A percentile compares a stretch with the other conserved stretches of the same genome.
phyloP scores from a whole-genome alignment of 2,888 invertebrate species.

The Norana najaformis region DNA sequence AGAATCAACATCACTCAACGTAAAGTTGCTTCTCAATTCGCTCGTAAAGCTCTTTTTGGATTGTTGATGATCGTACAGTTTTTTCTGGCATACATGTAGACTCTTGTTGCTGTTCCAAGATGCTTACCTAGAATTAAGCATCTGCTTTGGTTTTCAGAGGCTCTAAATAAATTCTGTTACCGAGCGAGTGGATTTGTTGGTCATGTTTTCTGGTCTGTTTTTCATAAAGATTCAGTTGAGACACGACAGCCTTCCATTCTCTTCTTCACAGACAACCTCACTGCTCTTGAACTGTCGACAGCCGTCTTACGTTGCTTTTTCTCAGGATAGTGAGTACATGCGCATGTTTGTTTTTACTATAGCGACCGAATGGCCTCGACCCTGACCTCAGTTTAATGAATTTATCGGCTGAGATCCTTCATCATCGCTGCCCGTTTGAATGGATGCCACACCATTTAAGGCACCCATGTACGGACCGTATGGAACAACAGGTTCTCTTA shows the following conservation, averaged over 20 bases:
- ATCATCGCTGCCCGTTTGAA: too few relatives aligned
- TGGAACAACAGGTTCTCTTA: too few relatives aligned
- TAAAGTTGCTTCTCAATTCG: background rate
- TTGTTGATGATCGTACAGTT: background rate
- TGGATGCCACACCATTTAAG: too few relatives aligned
- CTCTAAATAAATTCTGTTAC: background rate
- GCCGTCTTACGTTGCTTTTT: background rate
- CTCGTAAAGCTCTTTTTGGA: background rate
- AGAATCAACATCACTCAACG: background rate
- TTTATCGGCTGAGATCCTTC: too few relatives aligned
- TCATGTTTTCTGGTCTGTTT: background rate
- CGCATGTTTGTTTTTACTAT: too few relatives aligned
- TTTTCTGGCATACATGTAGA: background rate
- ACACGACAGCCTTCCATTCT: background rate
- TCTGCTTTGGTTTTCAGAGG: too few relatives aligned
- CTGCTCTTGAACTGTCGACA: background rate
- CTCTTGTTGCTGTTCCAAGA: background rate
- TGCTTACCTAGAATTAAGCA: too few relatives aligned
- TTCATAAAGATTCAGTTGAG: background rate
- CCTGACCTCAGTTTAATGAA: too few relatives aligned
- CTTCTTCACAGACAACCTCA: background rate
- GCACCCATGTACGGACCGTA: too few relatives aligned
- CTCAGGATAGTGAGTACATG: background rate
- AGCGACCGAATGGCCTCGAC: too few relatives aligned
- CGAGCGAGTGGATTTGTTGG: too few relatives aligned